Percentiles rank a stretch among this genome's conserved stretches.
Evolutionary conservation across 2,113 vertebrate species (phyloP).

Genomic region (Andinoacara biseriatus): DNA sequence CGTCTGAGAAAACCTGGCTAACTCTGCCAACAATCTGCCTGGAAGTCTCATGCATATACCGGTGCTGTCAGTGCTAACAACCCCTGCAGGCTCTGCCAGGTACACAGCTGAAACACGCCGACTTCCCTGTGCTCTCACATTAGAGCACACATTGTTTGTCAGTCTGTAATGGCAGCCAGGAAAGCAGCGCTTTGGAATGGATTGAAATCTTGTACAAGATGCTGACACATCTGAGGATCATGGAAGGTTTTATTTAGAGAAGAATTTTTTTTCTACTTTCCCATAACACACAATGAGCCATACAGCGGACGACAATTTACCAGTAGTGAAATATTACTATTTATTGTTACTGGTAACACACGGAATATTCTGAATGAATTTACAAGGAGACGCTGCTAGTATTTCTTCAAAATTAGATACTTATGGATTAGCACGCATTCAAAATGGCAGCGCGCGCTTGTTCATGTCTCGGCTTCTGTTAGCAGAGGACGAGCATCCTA

Average conservation of each 20-base stretch:
- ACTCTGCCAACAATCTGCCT: constrained; percentile 72
- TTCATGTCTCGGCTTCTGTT: constrained; percentile 1
- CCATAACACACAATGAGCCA: neutral
- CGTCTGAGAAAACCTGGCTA: constrained; percentile 51
- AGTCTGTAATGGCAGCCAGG: constrained; percentile 40
- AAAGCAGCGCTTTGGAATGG: constrained; percentile 24
- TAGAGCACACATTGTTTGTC: constrained; percentile 62
- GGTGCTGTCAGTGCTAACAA: constrained; percentile 68
- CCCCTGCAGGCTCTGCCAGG: constrained; percentile 72
- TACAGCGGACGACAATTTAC: neutral
- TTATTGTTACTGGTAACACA: neutral
- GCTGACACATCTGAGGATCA: neutral
- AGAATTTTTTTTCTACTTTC: neutral
- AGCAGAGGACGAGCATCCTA: constrained; percentile 23
- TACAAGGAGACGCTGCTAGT: neutral
- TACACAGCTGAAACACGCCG: constrained; percentile 61
- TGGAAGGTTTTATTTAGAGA: neutral
- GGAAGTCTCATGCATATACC: constrained; percentile 62
- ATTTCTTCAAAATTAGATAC: neutral
- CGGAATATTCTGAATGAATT: neutral
- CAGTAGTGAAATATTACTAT: neutral
- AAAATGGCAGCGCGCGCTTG: constrained; percentile 32
- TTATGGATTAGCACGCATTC: neutral
- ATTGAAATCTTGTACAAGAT: constrained; percentile 20
- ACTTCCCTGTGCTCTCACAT: constrained; percentile 50